Evolutionary conservation across 2,113 vertebrate genomes (phyloP).

Genomic region (Fregata magnificens): DNA sequence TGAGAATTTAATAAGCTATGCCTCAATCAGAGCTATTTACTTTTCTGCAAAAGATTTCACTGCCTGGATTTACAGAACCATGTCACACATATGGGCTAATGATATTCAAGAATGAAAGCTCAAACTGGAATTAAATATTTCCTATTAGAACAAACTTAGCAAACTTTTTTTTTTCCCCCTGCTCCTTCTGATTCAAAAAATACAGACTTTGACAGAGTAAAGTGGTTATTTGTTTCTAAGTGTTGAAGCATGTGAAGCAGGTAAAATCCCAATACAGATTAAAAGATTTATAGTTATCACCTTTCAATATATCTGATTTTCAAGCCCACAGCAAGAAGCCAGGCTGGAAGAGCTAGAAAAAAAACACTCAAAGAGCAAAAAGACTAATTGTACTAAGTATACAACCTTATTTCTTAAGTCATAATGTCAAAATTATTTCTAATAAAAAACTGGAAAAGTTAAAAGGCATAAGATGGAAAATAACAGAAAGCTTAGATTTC

Average conservation of each 20-base stretch:
- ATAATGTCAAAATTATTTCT: background rate
- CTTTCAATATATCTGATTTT: background rate
- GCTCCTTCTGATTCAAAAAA: background rate
- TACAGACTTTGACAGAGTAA: background rate
- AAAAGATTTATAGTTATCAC: background rate
- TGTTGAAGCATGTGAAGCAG: background rate
- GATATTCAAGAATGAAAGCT: background rate
- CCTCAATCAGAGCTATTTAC: background rate
- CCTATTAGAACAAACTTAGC: background rate
- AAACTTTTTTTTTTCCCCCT: background rate
- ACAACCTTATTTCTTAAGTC: background rate
- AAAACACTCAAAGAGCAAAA: background rate
- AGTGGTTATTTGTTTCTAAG: background rate
- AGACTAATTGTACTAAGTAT: background rate
- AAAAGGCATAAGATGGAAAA: background rate
- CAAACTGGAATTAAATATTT: background rate
- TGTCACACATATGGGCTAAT: background rate
- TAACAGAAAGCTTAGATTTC: background rate
- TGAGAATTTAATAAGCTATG: background rate
- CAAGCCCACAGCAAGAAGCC: background rate
- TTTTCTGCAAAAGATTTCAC: background rate
- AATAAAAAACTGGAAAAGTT: background rate
- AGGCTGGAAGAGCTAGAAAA: background rate
- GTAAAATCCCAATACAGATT: background rate
- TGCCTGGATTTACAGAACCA: background rate